Percentiles rank a stretch among this genome's conserved stretches.
Evolutionary conservation across 2,113 vertebrate species (phyloP).

Genomic region (Melanocharis versteri): DNA sequence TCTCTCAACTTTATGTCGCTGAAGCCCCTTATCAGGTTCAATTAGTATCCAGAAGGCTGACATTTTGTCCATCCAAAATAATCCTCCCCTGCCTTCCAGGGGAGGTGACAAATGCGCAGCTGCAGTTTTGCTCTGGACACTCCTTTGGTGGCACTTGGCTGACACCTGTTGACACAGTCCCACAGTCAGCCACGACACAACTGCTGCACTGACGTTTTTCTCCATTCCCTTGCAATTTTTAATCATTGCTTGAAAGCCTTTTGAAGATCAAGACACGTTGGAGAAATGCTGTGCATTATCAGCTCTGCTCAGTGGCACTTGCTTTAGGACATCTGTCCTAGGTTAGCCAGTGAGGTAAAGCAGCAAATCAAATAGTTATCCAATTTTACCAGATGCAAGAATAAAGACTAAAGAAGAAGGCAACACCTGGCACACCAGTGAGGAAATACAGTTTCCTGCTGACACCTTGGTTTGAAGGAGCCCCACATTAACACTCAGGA

Average conservation of each 20-base stretch:
- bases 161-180: conserved; percentile 39
- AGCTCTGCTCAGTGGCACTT: not conserved
- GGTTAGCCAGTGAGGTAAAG: not conserved
- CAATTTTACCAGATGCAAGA: not conserved
- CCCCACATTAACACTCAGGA: not conserved
- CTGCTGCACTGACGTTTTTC: not conserved
- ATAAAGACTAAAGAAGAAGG: not conserved
- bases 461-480: not conserved
- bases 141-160: conserved; percentile 44
- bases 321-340: not conserved
- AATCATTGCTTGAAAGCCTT: not conserved
- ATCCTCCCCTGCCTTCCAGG: not conserved
- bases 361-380: not conserved
- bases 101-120: not conserved
- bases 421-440: not conserved
- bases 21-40: not conserved
- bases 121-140: not conserved
- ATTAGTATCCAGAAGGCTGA: not conserved
- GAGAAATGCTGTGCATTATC: not conserved
- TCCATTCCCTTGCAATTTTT: not conserved
- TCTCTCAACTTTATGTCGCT: not conserved
- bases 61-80: not conserved
- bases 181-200: not conserved
- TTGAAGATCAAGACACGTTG: not conserved
- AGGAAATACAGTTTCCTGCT: not conserved